phyloP scores from a whole-genome alignment of 2,113 vertebrate species.

The Microcebus murinus region DNA sequence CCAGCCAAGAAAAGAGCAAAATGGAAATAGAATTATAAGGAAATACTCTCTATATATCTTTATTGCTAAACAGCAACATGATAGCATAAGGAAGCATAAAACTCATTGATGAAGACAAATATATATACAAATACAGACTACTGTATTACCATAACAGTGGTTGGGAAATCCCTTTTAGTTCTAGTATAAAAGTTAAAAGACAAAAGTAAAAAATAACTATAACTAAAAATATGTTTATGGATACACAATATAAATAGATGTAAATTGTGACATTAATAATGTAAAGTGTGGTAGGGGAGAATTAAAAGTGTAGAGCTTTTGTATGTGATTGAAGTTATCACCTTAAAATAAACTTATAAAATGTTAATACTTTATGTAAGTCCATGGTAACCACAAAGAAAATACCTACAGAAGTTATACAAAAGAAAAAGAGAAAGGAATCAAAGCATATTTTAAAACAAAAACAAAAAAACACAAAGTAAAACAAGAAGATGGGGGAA shows the following conservation, averaged over 20 bases:
- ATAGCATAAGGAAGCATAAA: neutral
- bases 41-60: neutral
- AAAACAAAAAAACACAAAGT: neutral
- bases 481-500: neutral
- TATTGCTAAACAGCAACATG: neutral
- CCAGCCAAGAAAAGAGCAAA: neutral
- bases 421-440: neutral
- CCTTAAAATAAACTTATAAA: neutral
- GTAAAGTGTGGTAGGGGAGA: too few species aligned
- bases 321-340: neutral
- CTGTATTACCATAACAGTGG: neutral
- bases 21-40: neutral
- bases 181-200: neutral
- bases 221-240: neutral
- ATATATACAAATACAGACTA: neutral
- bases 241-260: neutral
- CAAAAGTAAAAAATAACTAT: neutral
- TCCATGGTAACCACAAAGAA: neutral
- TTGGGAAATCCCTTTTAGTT: neutral
- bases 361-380: neutral
- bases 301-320: neutral
- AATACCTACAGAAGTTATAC: neutral
- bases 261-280: neutral
- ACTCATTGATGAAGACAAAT: neutral
- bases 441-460: neutral